Percentiles rank a stretch among this genome's conserved stretches.
Conservation (phyloP, 2,888 invertebrate genomes). For the Callosobruchus maculatus region DNA sequence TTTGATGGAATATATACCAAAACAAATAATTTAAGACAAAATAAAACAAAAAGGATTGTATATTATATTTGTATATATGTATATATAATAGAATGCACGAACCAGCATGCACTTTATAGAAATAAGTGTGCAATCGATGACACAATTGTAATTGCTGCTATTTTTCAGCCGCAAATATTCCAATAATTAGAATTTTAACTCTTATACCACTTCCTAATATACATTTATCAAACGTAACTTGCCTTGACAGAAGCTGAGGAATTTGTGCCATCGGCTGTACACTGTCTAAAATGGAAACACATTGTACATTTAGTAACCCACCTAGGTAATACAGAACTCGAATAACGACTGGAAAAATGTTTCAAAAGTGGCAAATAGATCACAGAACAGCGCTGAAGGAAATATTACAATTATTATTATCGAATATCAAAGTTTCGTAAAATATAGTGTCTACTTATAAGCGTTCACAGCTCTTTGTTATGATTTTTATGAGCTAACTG, state of each 20-base stretch:
- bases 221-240: background rate
- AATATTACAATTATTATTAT: too few relatives aligned
- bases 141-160: background rate
- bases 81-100: slow-evolving; percentile 33
- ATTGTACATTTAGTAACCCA: background rate
- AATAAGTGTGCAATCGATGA: background rate
- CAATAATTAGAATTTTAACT: too few relatives aligned
- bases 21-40: slow-evolving; percentile 36
- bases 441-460: too few relatives aligned
- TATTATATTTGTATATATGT: background rate
- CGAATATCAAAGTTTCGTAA: too few relatives aligned
- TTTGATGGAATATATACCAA: slow-evolving; percentile 27
- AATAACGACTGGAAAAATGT: background rate
- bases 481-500: background rate
- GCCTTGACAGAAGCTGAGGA: background rate
- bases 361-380: background rate
- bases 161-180: too few relatives aligned
- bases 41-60: background rate
- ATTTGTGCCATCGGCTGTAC: background rate
- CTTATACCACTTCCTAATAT: background rate
- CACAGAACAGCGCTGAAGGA: background rate
- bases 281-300: background rate
- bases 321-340: background rate
- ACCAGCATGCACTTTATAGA: slow-evolving; percentile 38
- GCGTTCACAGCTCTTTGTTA: background rate